Evolutionary conservation across 2,113 vertebrate species (phyloP).

Genomic region (Stigmatopora nigra): DNA sequence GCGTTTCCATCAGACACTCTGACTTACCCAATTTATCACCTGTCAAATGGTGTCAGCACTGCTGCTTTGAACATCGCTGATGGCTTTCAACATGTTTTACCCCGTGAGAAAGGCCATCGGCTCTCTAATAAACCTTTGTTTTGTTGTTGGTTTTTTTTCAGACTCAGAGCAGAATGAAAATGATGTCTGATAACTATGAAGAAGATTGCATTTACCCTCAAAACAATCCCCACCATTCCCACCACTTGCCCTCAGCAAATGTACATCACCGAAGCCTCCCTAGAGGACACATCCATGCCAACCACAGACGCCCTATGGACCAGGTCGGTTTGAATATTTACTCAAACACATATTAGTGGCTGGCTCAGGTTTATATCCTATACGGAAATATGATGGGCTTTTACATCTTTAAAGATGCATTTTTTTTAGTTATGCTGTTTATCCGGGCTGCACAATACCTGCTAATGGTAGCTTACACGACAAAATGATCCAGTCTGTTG

Average conservation of each 20-base stretch:
- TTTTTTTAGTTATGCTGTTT: too few relatives aligned
- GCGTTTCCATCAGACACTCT: constrained; percentile 48
- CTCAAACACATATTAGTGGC: background rate
- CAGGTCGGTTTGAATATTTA: constrained; percentile 72
- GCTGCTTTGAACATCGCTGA: constrained; percentile 45
- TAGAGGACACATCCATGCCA: constrained; percentile 74
- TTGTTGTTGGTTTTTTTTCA: constrained; percentile 48
- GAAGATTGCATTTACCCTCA: constrained; percentile 84
- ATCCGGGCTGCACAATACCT: too few relatives aligned
- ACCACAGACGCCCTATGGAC: constrained; percentile 85
- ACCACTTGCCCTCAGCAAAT: constrained; percentile 51
- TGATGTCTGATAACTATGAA: constrained; percentile 89
- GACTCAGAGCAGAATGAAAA: constrained; percentile 96
- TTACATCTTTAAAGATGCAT: too few relatives aligned
- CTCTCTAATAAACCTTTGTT: constrained; percentile 31
- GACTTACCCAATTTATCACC: constrained; percentile 49
- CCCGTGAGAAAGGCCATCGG: constrained; percentile 47
- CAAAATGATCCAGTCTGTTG: too few relatives aligned
- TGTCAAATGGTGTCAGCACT: constrained; percentile 53
- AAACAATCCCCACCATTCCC: constrained; percentile 77
- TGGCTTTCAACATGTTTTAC: constrained; percentile 47
- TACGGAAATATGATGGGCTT: too few relatives aligned
- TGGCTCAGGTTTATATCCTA: constrained; percentile 12
- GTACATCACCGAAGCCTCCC: constrained; percentile 74
- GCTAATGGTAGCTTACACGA: too few relatives aligned